Evolutionary conservation across 2,888 invertebrate genomes (phyloP).

Genomic region (Syrphus vitripennis): DNA sequence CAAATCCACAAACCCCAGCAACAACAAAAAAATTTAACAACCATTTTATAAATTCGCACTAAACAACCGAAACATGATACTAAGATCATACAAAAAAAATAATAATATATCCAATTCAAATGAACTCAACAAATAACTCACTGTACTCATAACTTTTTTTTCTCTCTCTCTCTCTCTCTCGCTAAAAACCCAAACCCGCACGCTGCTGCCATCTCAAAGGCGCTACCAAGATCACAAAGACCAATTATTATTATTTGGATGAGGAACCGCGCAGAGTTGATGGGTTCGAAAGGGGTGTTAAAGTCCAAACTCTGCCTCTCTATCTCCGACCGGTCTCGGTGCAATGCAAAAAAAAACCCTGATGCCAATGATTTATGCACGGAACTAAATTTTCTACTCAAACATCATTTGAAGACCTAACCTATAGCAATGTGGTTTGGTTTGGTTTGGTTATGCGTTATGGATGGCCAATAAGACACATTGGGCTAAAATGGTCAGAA

Average conservation of each 20-base stretch:
- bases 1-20: no score
- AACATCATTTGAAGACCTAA: constrained; percentile 48
- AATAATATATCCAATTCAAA: neutral
- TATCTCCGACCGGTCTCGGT: neutral
- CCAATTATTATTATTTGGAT: constrained; percentile 3
- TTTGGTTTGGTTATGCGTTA: constrained; percentile 39
- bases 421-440: neutral
- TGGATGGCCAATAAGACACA: constrained; percentile 25
- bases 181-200: neutral
- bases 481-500: neutral
- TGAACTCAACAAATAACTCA: constrained; percentile 23
- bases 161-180: no score
- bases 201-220: neutral
- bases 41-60: constrained; percentile 9
- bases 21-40: neutral
- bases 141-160: constrained; percentile 46
- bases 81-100: neutral
- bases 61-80: constrained; percentile 37
- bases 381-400: constrained; percentile 57
- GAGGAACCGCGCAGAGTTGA: neutral
- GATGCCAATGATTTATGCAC: constrained; percentile 64
- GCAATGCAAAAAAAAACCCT: no score
- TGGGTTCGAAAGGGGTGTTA: constrained; percentile 15
- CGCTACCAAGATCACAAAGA: constrained; percentile 25
- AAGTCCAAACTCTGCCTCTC: neutral